phyloP scores from a whole-genome alignment of 1,140 invertebrate genomes.

The Aphelenchoides fujianensis region DNA sequence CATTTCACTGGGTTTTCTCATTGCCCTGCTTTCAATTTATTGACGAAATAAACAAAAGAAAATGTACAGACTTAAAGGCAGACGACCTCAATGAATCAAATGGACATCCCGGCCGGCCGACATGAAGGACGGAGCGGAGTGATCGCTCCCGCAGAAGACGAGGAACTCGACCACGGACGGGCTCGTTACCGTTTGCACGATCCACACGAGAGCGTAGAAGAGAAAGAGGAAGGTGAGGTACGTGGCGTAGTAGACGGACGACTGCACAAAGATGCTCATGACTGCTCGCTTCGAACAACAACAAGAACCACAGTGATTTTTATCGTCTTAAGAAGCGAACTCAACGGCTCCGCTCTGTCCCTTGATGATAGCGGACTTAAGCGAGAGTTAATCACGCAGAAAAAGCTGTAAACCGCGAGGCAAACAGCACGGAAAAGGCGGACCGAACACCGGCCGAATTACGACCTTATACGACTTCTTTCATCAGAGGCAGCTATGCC shows the following conservation, averaged over 20 bases:
- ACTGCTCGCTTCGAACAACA: neutral
- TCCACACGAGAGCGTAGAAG: neutral
- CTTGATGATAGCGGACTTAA: neutral
- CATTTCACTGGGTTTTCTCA: too few relatives aligned
- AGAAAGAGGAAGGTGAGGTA: neutral
- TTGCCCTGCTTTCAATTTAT: too few relatives aligned
- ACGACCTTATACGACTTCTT: neutral
- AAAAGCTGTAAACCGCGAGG: neutral
- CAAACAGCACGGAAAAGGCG: neutral
- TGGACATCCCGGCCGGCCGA: too few relatives aligned
- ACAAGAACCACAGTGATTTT: neutral
- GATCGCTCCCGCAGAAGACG: neutral
- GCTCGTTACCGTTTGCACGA: neutral
- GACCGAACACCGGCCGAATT: too few relatives aligned
- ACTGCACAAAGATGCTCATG: neutral
- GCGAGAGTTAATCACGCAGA: neutral
- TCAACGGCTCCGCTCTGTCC: too few relatives aligned
- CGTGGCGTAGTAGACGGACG: neutral
- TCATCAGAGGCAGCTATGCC: neutral
- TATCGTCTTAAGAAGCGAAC: neutral
- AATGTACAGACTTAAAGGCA: too few relatives aligned
- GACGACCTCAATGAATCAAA: too few relatives aligned
- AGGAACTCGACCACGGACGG: neutral
- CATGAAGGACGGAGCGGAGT: neutral
- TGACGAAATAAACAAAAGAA: too few relatives aligned